phyloP scores from a whole-genome alignment of 2,113 vertebrate genomes.

The Propithecus coquereli region DNA sequence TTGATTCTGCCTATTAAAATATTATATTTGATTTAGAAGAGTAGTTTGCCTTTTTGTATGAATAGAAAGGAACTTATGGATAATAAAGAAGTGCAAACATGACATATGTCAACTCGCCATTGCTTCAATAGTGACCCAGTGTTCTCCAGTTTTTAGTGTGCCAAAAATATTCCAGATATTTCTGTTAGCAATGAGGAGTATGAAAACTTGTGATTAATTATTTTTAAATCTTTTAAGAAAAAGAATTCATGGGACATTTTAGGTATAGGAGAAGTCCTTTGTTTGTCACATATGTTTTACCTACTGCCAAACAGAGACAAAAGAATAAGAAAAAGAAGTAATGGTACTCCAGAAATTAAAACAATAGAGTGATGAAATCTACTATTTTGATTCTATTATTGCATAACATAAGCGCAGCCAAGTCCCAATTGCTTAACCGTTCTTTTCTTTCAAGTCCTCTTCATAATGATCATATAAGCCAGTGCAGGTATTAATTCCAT shows the following conservation, averaged over 20 bases:
- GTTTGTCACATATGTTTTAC: background rate
- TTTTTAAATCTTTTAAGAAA: background rate
- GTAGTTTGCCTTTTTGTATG: background rate
- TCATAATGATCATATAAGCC: background rate
- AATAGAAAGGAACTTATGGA: background rate
- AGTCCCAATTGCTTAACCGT: background rate
- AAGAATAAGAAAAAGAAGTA: background rate
- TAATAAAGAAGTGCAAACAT: background rate
- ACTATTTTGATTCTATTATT: background rate
- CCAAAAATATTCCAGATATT: background rate
- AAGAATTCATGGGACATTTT: background rate
- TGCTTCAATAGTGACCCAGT: background rate
- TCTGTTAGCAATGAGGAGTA: background rate
- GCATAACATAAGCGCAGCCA: background rate
- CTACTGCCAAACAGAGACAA: background rate
- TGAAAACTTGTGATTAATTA: background rate
- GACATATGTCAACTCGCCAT: background rate
- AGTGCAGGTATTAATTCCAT: background rate
- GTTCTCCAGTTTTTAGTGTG: background rate
- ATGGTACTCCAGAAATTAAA: background rate
- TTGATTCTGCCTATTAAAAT: background rate
- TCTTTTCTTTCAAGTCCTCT: background rate
- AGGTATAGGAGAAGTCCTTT: background rate
- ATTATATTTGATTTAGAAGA: background rate
- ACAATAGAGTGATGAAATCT: background rate